Evolutionary conservation across 2,888 invertebrate species (phyloP), one percentile per base, ranked within the genome.

Genomic region (Acronicta psi): DNA sequence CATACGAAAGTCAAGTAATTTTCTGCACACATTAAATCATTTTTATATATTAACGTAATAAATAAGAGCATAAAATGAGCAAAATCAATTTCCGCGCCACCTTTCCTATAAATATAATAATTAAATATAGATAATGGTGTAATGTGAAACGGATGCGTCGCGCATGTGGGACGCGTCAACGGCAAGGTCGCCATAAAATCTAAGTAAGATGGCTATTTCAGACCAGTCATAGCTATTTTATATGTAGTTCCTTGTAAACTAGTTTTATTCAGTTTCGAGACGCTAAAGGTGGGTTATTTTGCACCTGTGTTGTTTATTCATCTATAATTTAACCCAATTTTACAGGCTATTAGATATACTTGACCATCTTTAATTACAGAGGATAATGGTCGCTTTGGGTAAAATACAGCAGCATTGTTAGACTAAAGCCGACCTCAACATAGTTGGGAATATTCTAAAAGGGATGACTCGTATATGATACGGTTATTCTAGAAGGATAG

Each of bases 141-240:
- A 20, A 73, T 64, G 74, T 17, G 14, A 14, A 54, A 49, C 70
- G 70, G 70, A 69, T 59, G 70, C 50, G 29, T 17, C 25, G 29
- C 67, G 41, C 42, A 45, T 52, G 46, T 59, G 40, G 43, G 23
- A 52, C 52, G 53, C 41, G 53, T 53, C 53, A 25, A 31, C 41
- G 25, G 23, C 73, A 73, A 64, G 74, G 74, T 34, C 64, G 70
- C 51, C 8, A 69, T 69, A 73, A 57, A 73, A 59, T 56, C 34
- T 54, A 52, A 45, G 41, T 43, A 41, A 65, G 20, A 49, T 50
- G 14, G 34, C 20, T 57, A 53, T 70, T 47, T 8, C 40, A 62
- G 49, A 38, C 14, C 31, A 8, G 14, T 10, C 38, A 34, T 20
- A 20, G 10, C 38, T 14, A n/a, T 55, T 45, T 53, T 14, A 11